Base-by-base conservation (phyloP, 2,888 invertebrate species). In the Meteorus cinctellus region DNA sequence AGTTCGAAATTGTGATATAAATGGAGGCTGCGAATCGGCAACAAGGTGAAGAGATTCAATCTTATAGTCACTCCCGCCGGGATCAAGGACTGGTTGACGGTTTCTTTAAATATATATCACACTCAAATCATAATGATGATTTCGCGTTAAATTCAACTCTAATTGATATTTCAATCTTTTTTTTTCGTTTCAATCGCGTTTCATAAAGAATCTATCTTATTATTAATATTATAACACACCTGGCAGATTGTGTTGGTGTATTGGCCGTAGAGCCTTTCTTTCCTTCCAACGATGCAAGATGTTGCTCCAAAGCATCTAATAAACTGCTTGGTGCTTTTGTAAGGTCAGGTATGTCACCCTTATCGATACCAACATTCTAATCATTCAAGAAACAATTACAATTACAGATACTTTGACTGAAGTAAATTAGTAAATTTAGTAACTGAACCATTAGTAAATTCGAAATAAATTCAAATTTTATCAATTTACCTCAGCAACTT, bases 311-410 rank as follows among this genome's bases (percentile, higher is more conserved):
- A 0, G 99, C 99, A 90, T 99, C 99, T 77, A 99, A 91, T 72
- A 99, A 92, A 89, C 98, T 98, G 89, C 98, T 97, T 1, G 99
- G 99, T 0, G 98, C 99, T 92, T 98, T 97, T 6, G 98, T 98
- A 84, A 99, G 92, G 91, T 99, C 99, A 60, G 99, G 99, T 90
- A 99, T 98, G 89, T 99, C 98, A 41, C 98, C 98, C 90, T 98
- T 98, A 90, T 99, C 98, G 86, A 99, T 98, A 72, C 99, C 99
- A 82, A 98, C 97, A 89, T 97, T 97, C 92, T 92, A 86, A 59
- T 86, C 90, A 73, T 79, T 80, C 81, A 79, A 79, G 69, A 78
- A 72, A 41, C 27, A 74, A 51, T 62, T n/a, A 12, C 41, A 10
- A 41, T 41, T 63, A 31, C 12, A 65, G 55, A 62, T 51, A 34